Evolutionary conservation across 2,797 vertebrate species (phyloP).

Genomic region (Spinus pinus): DNA sequence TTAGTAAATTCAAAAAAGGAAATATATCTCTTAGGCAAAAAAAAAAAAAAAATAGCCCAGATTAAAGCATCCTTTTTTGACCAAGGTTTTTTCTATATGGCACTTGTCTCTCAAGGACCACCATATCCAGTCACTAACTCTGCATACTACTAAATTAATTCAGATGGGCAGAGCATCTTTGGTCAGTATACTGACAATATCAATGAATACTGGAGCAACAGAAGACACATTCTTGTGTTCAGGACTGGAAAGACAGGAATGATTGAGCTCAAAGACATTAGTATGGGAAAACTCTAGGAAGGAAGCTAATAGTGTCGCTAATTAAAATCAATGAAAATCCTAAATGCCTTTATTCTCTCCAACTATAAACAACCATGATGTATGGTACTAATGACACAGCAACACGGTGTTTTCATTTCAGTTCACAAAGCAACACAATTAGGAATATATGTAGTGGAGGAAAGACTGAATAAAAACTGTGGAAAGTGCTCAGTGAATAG

Average conservation of each 20-base stretch:
- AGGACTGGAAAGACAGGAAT: not conserved
- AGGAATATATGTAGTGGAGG: not conserved
- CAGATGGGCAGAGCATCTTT: not conserved
- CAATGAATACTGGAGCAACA: not conserved
- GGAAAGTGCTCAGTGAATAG: not conserved
- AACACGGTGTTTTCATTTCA: not conserved
- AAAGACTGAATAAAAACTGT: not conserved
- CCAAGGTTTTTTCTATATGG: not conserved
- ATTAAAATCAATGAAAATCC: not conserved
- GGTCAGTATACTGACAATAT: not conserved
- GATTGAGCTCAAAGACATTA: not conserved
- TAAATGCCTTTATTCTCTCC: not conserved
- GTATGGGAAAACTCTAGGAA: not conserved
- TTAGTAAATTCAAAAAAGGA: not conserved
- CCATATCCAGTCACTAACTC: not conserved
- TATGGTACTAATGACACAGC: not conserved
- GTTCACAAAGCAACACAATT: not conserved
- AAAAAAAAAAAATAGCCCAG: not conserved
- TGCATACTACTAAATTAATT: not conserved
- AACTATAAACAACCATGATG: not conserved
- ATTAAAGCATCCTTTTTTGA: not conserved
- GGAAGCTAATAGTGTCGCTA: not conserved
- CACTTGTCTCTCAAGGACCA: not conserved
- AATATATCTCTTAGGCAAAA: not conserved
- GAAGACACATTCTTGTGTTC: not conserved